Evolutionary conservation across 1,140 invertebrate species (phyloP).

Genomic region (Ceratina calcarata): DNA sequence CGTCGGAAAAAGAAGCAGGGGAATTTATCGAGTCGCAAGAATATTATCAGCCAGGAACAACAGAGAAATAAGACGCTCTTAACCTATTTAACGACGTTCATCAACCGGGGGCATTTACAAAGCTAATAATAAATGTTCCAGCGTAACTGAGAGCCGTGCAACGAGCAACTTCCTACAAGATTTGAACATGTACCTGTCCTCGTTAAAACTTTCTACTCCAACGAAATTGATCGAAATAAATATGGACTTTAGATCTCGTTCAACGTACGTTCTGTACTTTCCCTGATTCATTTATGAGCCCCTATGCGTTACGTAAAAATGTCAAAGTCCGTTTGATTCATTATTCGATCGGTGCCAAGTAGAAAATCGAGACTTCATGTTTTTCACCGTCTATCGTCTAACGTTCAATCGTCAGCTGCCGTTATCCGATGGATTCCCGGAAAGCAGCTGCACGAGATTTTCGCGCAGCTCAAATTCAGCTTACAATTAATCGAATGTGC

Average conservation of each 20-base stretch:
- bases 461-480: constrained; percentile 42
- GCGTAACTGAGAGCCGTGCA: neutral
- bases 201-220: neutral
- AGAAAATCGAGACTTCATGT: neutral
- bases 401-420: constrained; percentile 48
- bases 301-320: too few species aligned
- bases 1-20: neutral
- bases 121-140: constrained; percentile 17
- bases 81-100: constrained; percentile 32
- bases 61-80: constrained; percentile 32
- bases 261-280: too few species aligned
- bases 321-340: too few species aligned
- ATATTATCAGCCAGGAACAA: constrained; percentile 25
- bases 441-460: constrained; percentile 68
- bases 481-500: constrained; percentile 62
- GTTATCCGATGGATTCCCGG: constrained; percentile 68
- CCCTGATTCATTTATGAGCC: too few species aligned
- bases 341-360: too few species aligned
- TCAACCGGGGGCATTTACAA: constrained; percentile 12
- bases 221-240: neutral
- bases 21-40: constrained; percentile 11
- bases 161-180: neutral
- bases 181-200: neutral
- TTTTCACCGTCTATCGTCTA: neutral
- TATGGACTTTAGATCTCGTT: too few species aligned